phyloP scores from a whole-genome alignment of 2,113 vertebrate genomes.

The Pituophis catenifer region DNA sequence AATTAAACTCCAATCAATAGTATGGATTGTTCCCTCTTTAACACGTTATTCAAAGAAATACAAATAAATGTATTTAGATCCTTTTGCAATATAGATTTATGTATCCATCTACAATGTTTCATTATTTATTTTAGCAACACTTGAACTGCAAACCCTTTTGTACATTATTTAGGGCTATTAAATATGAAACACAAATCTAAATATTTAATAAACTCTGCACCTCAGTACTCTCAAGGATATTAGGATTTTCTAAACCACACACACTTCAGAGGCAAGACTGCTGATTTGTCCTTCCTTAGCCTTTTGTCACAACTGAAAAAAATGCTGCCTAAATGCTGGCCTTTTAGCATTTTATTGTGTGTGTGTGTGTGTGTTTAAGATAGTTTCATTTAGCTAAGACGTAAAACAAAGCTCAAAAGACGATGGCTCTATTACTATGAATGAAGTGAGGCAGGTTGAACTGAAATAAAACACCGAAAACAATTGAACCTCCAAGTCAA shows the following conservation, averaged over 20 bases:
- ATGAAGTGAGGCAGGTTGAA: not conserved
- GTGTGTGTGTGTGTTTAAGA: not conserved
- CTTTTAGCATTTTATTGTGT: not conserved
- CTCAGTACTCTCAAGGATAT: conserved; percentile 23
- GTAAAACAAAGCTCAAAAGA: not conserved
- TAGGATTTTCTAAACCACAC: not conserved
- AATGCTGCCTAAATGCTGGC: too few species aligned
- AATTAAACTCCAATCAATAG: conserved; percentile 70
- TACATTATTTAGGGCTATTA: conserved; percentile 48
- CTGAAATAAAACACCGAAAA: not conserved
- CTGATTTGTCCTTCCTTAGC: not conserved
- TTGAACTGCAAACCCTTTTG: conserved; percentile 41
- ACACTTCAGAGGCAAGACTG: not conserved
- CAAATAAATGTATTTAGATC: conserved; percentile 62
- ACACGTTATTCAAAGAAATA: conserved; percentile 66
- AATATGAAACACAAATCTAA: conserved; percentile 43
- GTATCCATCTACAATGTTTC: conserved; percentile 41
- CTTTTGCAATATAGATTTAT: conserved; percentile 63
- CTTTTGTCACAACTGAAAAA: not conserved
- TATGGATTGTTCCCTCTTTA: conserved; percentile 67
- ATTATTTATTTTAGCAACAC: conserved; percentile 39
- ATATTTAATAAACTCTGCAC: conserved; percentile 11
- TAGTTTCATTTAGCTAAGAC: not conserved
- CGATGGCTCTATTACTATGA: not conserved
- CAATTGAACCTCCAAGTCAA: not conserved